Percentiles rank a stretch among this genome's conserved stretches.
phyloP scores from a whole-genome alignment of 2,888 invertebrate species.

The Hypercompe scribonia region DNA sequence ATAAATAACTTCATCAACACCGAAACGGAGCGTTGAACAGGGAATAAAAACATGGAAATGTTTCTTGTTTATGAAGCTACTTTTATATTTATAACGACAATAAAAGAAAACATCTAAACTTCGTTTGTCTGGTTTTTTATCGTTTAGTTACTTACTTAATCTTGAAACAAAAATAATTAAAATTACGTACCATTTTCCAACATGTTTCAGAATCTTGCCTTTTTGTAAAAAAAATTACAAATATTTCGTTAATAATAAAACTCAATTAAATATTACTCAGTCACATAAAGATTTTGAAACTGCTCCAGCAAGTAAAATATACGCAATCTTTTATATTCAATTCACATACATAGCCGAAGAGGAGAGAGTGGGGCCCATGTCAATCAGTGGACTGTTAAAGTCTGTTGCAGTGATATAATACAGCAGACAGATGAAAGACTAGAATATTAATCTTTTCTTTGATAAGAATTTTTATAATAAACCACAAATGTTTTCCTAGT shows the following conservation, averaged over 20 bases:
- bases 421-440: background rate
- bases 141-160: background rate
- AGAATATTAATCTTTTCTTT: background rate
- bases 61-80: slow-evolving; percentile 4
- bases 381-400: too few species aligned
- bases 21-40: background rate
- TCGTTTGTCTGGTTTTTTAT: background rate
- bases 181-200: background rate
- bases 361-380: too few species aligned
- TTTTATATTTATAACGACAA: background rate
- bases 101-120: slow-evolving; percentile 2
- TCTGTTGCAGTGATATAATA: too few species aligned
- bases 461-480: too few species aligned
- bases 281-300: background rate
- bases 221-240: too few species aligned
- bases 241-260: too few species aligned
- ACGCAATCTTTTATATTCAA: too few species aligned
- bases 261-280: too few species aligned
- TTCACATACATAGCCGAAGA: too few species aligned
- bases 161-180: background rate
- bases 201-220: background rate
- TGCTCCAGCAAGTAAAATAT: background rate
- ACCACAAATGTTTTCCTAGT: too few species aligned
- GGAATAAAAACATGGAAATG: background rate
- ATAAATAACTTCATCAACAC: background rate